phyloP scores from a whole-genome alignment of 2,888 invertebrate genomes.

The Pristionchus mayeri region DNA sequence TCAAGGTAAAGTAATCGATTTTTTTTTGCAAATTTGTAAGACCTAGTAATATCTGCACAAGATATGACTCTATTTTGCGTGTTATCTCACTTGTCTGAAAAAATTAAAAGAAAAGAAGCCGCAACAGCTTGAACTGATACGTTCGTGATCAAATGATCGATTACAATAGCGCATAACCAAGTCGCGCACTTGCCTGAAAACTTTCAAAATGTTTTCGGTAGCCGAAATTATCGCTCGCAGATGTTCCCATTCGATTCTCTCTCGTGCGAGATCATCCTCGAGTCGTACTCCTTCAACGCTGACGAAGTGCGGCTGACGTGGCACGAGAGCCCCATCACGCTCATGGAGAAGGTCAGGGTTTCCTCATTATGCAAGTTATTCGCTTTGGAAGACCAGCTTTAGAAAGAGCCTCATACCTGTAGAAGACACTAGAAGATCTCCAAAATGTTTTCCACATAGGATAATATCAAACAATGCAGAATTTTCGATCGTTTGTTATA shows the following conservation, averaged over 20 bases:
- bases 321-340: constrained; percentile 75
- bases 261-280: constrained; percentile 72
- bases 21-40: constrained; percentile 49
- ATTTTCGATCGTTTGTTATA: background rate
- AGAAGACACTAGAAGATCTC: too few species aligned
- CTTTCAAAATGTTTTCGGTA: too few species aligned
- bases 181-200: too few species aligned
- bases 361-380: too few species aligned
- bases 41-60: too few species aligned
- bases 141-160: too few species aligned
- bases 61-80: too few species aligned
- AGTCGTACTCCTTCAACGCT: constrained; percentile 75
- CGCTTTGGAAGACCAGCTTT: too few species aligned
- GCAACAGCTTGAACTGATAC: too few species aligned
- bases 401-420: too few species aligned
- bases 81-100: background rate
- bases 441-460: background rate
- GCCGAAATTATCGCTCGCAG: constrained; percentile 49
- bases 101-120: too few species aligned
- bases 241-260: constrained; percentile 76
- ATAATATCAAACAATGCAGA: background rate
- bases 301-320: constrained; percentile 75
- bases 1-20: constrained; percentile 66
- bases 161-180: too few species aligned
- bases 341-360: constrained; percentile 76